Evolutionary conservation across 2,888 invertebrate genomes (phyloP), one percentile per base, ranked within the genome.

Genomic region (Chloroclysta siterata): DNA sequence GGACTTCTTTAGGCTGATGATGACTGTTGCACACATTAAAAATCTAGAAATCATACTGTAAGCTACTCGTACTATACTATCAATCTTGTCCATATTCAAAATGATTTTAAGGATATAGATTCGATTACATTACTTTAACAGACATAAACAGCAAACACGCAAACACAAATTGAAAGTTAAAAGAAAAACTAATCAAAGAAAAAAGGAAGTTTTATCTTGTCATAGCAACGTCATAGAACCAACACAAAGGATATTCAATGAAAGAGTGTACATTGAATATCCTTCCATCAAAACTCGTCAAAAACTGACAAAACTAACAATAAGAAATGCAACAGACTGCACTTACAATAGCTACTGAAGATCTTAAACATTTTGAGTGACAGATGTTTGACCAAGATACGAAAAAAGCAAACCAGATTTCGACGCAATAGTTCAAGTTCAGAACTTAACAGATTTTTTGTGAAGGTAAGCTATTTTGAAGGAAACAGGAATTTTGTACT

Each of bases 401-500:
- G 39, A 48, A 39, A 29, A 47, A 22, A 22, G 3, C 7, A 17
- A 63, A 53, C 47, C 46, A 52, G 59, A 55, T 51, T 63, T 54
- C 10, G 22, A 42, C 58, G 14, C 11, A 42, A 42, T 42, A 42
- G 36, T 65, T 58, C 61, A 65, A 65, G 65, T 65, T 58, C 64
- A 53, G 36, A 54, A 42, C 15, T 44, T 46, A 17, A 44, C 22
- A 46, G 47, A 28, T 48, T 48, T 17, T 36, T 39, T 39, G 2
- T 15, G 14, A 55, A 42, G n/a, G 36, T n/a, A 54, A 39, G 44
- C 67, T 65, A 64, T 70, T 70, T 67, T 53, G 79, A 82, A 72
- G 79, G 85, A 88, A 89, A 85, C 84, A 81, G 84, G 84, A 88
- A 84, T 84, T 82, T 78, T 79, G 73, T 52, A 74, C 87, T 90